A percentile compares a stretch with the other conserved stretches of the same genome.
phyloP scores from a whole-genome alignment of 2,888 invertebrate genomes.

The Meiosimyza platycephala region DNA sequence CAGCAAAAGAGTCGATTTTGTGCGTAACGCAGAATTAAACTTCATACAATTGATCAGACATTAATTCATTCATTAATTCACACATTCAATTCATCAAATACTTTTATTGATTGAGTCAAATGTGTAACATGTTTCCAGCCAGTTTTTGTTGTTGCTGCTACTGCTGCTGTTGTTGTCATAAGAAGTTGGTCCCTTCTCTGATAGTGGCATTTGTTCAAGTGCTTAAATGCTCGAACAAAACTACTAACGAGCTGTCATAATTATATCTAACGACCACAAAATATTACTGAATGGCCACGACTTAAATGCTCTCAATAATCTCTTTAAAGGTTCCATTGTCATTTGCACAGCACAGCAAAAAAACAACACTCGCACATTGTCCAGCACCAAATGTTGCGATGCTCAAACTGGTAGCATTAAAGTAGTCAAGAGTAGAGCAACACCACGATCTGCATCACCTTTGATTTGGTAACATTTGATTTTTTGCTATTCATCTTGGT shows the following conservation, averaged over 20 bases:
- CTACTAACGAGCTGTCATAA: slow-evolving; percentile 61
- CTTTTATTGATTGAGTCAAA: not conserved
- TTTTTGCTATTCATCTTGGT: slow-evolving; percentile 2
- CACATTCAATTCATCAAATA: not conserved
- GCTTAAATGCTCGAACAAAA: slow-evolving; percentile 55
- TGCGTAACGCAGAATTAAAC: no score
- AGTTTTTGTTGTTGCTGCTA: not conserved
- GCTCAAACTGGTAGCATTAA: not conserved
- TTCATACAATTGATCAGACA: no score
- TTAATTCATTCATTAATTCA: slow-evolving; percentile 5
- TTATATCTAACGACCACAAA: slow-evolving; percentile 49
- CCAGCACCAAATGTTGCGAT: not conserved
- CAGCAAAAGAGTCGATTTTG: no score
- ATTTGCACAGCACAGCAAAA: slow-evolving; percentile 49
- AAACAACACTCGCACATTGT: not conserved
- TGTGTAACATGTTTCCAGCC: not conserved
- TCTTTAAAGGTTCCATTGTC: slow-evolving; percentile 51
- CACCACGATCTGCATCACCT: not conserved
- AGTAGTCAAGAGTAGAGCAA: not conserved
- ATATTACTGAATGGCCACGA: slow-evolving; percentile 25
- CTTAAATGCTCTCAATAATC: slow-evolving; percentile 41
- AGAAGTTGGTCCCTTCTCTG: not conserved
- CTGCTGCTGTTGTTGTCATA: not conserved
- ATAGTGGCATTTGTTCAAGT: slow-evolving; percentile 3
- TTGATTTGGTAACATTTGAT: slow-evolving; percentile 12